Percentiles rank a stretch among this genome's conserved stretches.
Conservation (phyloP, 2,888 invertebrate genomes). For the Euspilapteryx auroguttella region DNA sequence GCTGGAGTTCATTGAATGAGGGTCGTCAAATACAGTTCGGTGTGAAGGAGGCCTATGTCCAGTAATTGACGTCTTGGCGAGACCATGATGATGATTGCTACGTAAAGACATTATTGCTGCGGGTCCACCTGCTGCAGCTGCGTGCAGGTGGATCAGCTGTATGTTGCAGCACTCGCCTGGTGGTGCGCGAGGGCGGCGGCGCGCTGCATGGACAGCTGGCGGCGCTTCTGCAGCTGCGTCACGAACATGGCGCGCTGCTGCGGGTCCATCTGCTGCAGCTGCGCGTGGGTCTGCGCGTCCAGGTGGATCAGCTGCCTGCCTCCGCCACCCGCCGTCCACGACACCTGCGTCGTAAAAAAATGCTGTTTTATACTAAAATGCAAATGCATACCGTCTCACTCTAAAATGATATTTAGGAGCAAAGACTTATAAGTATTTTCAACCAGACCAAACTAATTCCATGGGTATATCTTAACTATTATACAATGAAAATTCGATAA, state of each 20-base stretch:
- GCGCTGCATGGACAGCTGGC: conserved; percentile 56
- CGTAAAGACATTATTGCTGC: conserved; percentile 56
- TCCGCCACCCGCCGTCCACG: conserved; percentile 49
- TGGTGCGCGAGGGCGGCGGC: conserved; percentile 49
- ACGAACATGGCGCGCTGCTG: conserved; percentile 80
- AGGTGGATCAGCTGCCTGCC: conserved; percentile 75
- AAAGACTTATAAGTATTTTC: too few species aligned
- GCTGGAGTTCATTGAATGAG: too few species aligned
- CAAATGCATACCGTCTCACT: too few species aligned
- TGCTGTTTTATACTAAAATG: too few species aligned
- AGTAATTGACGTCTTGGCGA: too few species aligned
- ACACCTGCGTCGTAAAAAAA: conserved; percentile 37
- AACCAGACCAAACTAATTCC: too few species aligned
- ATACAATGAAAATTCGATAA: too few species aligned
- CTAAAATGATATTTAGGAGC: too few species aligned
- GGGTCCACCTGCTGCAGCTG: conserved; percentile 82
- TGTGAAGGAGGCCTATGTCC: too few species aligned
- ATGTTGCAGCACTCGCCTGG: conserved; percentile 49
- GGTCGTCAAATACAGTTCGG: too few species aligned
- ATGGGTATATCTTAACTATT: too few species aligned
- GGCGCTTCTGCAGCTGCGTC: conserved; percentile 71
- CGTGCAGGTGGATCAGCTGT: conserved; percentile 76
- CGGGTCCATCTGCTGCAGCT: conserved; percentile 80
- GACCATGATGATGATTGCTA: too few species aligned
- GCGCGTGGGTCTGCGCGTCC: conserved; percentile 82